These are phyloP conservation scores for Mastacembelus armatus DNA, from an alignment of 2,797 vertebrate species.

Conservation along the genomic window DNA sequence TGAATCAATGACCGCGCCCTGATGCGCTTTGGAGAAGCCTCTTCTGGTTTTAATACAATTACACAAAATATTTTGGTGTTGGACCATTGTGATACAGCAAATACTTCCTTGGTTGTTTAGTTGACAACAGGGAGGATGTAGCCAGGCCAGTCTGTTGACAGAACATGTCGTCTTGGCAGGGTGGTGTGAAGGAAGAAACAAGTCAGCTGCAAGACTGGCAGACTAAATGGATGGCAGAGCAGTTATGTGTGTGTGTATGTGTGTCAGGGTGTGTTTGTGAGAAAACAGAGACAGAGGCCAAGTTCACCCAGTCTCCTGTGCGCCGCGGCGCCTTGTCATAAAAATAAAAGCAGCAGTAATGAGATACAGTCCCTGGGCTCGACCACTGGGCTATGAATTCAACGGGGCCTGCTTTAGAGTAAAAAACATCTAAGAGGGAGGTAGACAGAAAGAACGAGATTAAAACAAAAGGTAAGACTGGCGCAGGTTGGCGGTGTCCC, in stretches of 20 bases:
- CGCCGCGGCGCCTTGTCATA: conserved; percentile 65
- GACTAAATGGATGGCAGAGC: conserved; percentile 27
- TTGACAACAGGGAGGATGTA: conserved; percentile 37
- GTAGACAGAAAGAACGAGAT: conserved; percentile 31
- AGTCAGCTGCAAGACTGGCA: conserved; percentile 37
- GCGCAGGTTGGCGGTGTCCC: conserved; percentile 44
- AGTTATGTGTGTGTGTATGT: background rate
- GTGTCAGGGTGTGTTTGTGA: background rate
- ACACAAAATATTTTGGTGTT: background rate
- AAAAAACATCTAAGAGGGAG: conserved; percentile 26
- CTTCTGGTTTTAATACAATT: background rate
- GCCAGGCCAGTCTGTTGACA: conserved; percentile 51
- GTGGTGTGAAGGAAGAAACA: conserved; percentile 60
- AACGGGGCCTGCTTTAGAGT: conserved; percentile 59
- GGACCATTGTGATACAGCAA: background rate
- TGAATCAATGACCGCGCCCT: conserved; percentile 25
- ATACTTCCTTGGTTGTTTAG: background rate
- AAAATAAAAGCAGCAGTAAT: conserved; percentile 80
- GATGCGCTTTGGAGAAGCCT: conserved; percentile 3
- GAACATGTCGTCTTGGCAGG: conserved; percentile 58
- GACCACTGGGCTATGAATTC: conserved; percentile 64
- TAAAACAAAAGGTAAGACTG: conserved; percentile 58
- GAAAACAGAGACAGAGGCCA: conserved; percentile 49
- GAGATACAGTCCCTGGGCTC: conserved; percentile 73
- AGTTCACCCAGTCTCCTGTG: conserved; percentile 64